Conservation (phyloP, 2,888 invertebrate genomes). For the Elegia similella region DNA sequence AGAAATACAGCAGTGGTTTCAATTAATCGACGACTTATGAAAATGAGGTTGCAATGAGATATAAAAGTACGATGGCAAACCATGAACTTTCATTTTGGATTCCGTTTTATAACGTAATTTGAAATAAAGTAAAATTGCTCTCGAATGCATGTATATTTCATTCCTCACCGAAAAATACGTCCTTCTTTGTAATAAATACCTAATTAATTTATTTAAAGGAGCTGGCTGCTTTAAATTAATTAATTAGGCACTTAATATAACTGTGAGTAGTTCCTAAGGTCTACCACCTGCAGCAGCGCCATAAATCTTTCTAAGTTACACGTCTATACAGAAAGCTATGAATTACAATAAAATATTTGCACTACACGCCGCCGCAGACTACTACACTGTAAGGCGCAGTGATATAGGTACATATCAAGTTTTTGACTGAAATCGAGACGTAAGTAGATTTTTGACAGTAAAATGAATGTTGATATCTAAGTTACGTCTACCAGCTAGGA, state of each 20-base stretch:
- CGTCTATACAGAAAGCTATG: constrained; percentile 11
- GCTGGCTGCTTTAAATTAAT: no score
- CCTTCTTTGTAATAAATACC: no score
- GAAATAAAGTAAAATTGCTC: no score
- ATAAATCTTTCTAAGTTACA: constrained; percentile 14
- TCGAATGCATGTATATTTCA: no score
- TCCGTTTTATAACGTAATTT: no score
- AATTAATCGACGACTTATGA: background rate
- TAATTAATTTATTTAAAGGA: no score
- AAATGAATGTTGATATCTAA: no score
- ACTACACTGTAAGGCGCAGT: background rate
- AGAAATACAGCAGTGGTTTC: background rate
- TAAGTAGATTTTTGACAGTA: no score
- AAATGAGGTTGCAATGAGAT: background rate
- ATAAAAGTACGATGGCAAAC: no score
- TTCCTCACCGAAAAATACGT: no score
- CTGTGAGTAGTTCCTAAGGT: background rate
- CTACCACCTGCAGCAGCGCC: background rate
- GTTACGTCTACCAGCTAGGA: no score
- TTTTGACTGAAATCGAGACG: background rate
- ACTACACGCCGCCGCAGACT: background rate
- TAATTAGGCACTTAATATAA: background rate
- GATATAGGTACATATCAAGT: background rate
- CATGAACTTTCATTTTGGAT: no score
- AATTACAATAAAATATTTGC: constrained; percentile 7